These are phyloP conservation scores for Gandaritis pyraliata DNA, from an alignment of 2,888 invertebrate genomes.

Conservation along the genomic window DNA sequence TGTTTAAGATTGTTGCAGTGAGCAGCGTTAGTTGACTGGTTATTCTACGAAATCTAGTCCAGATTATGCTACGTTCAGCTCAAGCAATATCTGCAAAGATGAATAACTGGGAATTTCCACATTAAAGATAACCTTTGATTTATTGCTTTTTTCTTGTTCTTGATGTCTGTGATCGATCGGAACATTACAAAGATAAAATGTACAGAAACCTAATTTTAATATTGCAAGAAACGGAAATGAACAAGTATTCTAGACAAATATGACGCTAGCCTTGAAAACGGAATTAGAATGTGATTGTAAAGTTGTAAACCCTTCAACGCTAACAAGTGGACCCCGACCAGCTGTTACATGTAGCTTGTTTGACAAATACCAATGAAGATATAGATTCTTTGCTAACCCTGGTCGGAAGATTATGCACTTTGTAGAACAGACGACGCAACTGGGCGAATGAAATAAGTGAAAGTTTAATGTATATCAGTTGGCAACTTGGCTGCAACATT, in stretches of 20 bases:
- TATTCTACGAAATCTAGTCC: not conserved
- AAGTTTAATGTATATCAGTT: too few relatives aligned
- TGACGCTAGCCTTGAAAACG: conserved; percentile 19
- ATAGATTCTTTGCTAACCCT: too few relatives aligned
- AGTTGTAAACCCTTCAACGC: conserved; percentile 24
- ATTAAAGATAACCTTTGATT: too few relatives aligned
- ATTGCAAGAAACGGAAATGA: conserved; percentile 18
- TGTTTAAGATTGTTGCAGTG: not conserved
- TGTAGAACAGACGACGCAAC: too few relatives aligned
- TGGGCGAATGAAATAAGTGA: too few relatives aligned
- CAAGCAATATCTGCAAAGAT: not conserved
- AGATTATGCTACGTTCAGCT: not conserved
- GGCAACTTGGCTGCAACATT: too few relatives aligned
- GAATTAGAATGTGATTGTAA: conserved; percentile 32
- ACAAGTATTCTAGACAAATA: conserved; percentile 19
- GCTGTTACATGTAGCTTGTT: not conserved
- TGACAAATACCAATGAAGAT: too few relatives aligned
- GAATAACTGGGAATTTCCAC: too few relatives aligned
- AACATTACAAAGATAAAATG: not conserved
- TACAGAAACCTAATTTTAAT: not conserved
- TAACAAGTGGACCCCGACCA: not conserved
- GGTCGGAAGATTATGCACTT: too few relatives aligned
- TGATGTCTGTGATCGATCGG: too few relatives aligned
- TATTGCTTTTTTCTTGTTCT: too few relatives aligned
- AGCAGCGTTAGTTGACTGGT: not conserved